phyloP scores from a whole-genome alignment of 2,113 vertebrate genomes.

The Beaufortia kweichowensis region DNA sequence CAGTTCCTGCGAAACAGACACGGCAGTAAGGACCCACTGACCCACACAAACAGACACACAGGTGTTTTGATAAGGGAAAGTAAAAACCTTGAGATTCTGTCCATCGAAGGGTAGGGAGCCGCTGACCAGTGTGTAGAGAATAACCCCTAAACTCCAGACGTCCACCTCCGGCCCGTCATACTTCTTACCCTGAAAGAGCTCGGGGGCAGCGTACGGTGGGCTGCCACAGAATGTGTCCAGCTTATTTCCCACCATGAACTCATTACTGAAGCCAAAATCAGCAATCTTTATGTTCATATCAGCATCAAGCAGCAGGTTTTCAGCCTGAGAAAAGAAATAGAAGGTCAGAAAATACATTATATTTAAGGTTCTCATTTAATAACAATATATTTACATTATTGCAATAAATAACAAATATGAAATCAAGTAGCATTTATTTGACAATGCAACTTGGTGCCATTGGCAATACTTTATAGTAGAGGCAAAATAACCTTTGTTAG shows the following conservation, averaged over 20 bases:
- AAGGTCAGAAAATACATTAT: neutral
- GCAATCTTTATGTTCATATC: constrained; percentile 99
- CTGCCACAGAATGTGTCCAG: constrained; percentile 98
- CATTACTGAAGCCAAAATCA: constrained; percentile 98
- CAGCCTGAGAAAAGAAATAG: constrained; percentile 75
- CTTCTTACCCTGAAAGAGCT: constrained; percentile 98
- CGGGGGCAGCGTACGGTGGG: constrained; percentile 94
- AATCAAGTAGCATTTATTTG: neutral
- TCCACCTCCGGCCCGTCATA: constrained; percentile 97
- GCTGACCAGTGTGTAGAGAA: constrained; percentile 97
- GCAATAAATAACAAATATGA: neutral
- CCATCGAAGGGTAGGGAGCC: constrained; percentile 95
- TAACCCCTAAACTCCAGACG: constrained; percentile 98
- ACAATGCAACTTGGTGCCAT: too few species aligned
- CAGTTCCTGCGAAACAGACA: constrained; percentile 79
- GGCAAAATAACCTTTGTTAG: too few species aligned
- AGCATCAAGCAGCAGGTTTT: constrained; percentile 95
- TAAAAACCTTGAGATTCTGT: constrained; percentile 92
- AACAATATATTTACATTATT: too few species aligned
- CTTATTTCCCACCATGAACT: constrained; percentile 96
- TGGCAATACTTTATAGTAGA: too few species aligned
- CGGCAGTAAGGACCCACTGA: neutral
- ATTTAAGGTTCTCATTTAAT: too few species aligned
- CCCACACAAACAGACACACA: neutral
- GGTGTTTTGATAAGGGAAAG: neutral